Evolutionary conservation across 2,888 invertebrate genomes (phyloP), one percentile per base, ranked within the genome.

Genomic region (Piscicola geometra): DNA sequence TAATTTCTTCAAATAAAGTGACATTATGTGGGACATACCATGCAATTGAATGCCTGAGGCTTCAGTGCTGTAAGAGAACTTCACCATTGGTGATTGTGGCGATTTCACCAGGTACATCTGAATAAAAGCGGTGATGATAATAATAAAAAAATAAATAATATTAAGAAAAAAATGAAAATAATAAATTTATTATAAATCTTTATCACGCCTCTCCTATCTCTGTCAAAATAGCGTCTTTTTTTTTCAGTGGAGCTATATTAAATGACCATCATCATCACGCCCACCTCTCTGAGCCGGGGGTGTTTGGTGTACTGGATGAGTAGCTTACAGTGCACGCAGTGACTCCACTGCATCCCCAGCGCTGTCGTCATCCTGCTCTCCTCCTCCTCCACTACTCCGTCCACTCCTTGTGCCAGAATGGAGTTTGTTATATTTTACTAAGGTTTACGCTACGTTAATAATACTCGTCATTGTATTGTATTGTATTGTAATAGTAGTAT

Each of bases 341-440:
- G 83, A 77, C 82, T 82, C 83, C 83, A 83, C 0, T 82, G 82
- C 77, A 82, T 82, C 5, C 83, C 83, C n/a, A 83, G 78, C 1
- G 83, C 83, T 30, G 81, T 25, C 25, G 30, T 64, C 66, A 64
- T 9, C 66, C 12, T 64, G 12, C 9, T 28, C 9, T 28, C 66
- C 12, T 64, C 66, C 15, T 28, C 30, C 18, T 32, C n/a, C 60
- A 41, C 5, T 9, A 5, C 9, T 41, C 41, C 41, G 5, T 15
- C 15, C 9, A 9, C 41, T 5, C 41, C 41, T 41, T 41, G 41
- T 41, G 41, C 5, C 9, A 41, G 41, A 41, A 41, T 41, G n/a
- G n/a, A n/a, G n/a, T n/a, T n/a, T n/a, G n/a, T n/a, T n/a, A n/a
- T n/a, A n/a, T n/a, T n/a, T n/a, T n/a, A n/a, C n/a, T n/a, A n/a